These are phyloP conservation scores for Ovis canadensis DNA, from an alignment of 2,113 vertebrate species.

Conservation along the genomic window DNA sequence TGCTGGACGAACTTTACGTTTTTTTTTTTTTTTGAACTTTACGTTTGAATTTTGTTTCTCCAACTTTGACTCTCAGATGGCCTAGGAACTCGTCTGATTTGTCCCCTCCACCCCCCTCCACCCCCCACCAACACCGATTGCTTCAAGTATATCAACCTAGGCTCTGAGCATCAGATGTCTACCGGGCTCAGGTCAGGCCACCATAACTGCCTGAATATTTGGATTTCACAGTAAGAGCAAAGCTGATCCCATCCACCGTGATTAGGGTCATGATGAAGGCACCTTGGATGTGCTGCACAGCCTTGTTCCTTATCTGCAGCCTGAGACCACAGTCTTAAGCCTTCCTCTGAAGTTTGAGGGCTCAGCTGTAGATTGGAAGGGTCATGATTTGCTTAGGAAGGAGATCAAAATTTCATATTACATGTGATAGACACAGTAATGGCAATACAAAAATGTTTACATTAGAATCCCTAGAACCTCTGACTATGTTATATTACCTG, in stretches of 20 bases:
- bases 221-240: not conserved
- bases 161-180: not conserved
- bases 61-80: not conserved
- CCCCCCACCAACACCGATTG: not conserved
- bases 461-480: not conserved
- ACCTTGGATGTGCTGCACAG: not conserved
- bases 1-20: not conserved
- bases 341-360: not conserved
- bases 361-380: not conserved
- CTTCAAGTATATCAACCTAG: not conserved
- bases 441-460: not conserved
- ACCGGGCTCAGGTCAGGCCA: not conserved
- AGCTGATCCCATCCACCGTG: not conserved
- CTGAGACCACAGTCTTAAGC: not conserved
- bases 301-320: not conserved
- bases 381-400: not conserved
- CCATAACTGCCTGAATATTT: not conserved
- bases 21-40: not conserved
- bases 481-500: not conserved
- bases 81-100: not conserved
- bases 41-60: not conserved
- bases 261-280: rapidly evolving
- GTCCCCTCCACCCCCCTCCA: rapidly evolving
- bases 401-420: not conserved
- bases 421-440: not conserved